Percentiles rank a stretch among this genome's conserved stretches.
Conservation (phyloP, 2,888 invertebrate genomes). For the Hemaris fuciformis region DNA sequence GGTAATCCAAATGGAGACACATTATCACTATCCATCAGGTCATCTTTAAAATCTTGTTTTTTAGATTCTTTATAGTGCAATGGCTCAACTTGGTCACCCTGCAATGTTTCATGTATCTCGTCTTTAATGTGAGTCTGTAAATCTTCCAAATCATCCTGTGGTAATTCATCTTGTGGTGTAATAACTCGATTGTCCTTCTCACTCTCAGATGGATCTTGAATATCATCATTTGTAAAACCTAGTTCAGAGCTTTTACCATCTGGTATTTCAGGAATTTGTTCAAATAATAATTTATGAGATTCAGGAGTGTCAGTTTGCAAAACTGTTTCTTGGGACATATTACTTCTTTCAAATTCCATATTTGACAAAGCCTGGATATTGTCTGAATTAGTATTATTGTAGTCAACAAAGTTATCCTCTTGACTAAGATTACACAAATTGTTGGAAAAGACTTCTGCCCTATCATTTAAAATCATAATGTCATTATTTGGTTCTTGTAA, state of each 20-base stretch:
- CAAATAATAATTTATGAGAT: conserved; percentile 75
- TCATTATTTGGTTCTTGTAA: conserved; percentile 66
- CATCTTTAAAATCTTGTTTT: neutral
- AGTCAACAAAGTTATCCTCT: conserved; percentile 56
- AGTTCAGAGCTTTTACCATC: conserved; percentile 75
- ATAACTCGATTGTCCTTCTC: conserved; percentile 53
- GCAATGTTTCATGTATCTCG: neutral
- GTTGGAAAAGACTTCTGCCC: conserved; percentile 42
- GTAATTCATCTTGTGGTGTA: conserved; percentile 65
- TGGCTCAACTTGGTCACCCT: neutral
- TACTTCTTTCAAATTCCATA: conserved; percentile 57
- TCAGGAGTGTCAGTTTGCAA: conserved; percentile 73
- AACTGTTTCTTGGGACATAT: conserved; percentile 53
- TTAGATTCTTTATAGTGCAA: neutral
- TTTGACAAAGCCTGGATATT: conserved; percentile 56
- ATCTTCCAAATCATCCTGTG: conserved; percentile 58
- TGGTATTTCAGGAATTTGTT: conserved; percentile 77
- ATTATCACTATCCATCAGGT: neutral
- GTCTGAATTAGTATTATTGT: conserved; percentile 46
- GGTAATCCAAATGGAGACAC: neutral
- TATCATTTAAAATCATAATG: conserved; percentile 59
- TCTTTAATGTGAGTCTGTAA: conserved; percentile 22
- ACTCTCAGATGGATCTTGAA: conserved; percentile 61
- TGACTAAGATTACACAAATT: conserved; percentile 46
- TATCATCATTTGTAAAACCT: conserved; percentile 68